Evolutionary conservation across 1,140 invertebrate species (phyloP).

Genomic region (Ectropis grisescens): DNA sequence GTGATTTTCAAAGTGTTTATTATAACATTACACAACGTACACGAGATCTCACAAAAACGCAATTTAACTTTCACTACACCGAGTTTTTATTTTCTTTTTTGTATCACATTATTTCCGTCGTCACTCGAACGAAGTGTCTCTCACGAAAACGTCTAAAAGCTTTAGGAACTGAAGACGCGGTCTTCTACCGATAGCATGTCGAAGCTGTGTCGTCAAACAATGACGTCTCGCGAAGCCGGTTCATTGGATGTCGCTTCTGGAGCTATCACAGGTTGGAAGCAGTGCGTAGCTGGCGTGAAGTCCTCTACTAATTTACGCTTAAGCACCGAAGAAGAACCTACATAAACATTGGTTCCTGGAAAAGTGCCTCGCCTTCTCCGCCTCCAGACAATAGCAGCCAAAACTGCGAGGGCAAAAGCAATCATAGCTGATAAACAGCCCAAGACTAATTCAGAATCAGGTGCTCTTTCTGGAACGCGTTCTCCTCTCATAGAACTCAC

Average conservation of each 20-base stretch:
- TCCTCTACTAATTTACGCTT: slow-evolving; percentile 73
- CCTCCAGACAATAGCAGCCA: slow-evolving; percentile 67
- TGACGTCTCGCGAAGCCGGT: slow-evolving; percentile 59
- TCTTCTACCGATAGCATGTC: slow-evolving; percentile 64
- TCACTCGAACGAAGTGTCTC: slow-evolving; percentile 13
- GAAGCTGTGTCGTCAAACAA: slow-evolving; percentile 75
- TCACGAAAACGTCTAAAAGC: slow-evolving; percentile 29
- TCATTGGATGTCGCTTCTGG: slow-evolving; percentile 55
- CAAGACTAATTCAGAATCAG: slow-evolving; percentile 69
- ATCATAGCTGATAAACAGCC: slow-evolving; percentile 70
- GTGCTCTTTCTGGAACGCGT: slow-evolving; percentile 57
- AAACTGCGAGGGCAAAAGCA: slow-evolving; percentile 67
- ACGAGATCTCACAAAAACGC: slow-evolving; percentile 26
- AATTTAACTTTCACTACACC: slow-evolving; percentile 29
- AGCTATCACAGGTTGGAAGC: slow-evolving; percentile 72
- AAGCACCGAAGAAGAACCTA: slow-evolving; percentile 68
- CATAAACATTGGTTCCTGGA: slow-evolving; percentile 72
- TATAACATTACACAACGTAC: slow-evolving; percentile 20
- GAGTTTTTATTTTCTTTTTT: slow-evolving; percentile 27
- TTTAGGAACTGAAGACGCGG: slow-evolving; percentile 64
- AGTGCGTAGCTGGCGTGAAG: slow-evolving; percentile 59
- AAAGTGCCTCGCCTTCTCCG: slow-evolving; percentile 67
- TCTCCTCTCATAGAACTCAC: slow-evolving; percentile 72
- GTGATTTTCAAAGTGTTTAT: slow-evolving; percentile 25
- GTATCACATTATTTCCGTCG: slow-evolving; percentile 37